Percentiles rank a stretch among this genome's conserved stretches.
These are phyloP conservation scores for Oryzias sinensis DNA, from an alignment of 2,797 vertebrate species.

Conservation along the genomic window DNA sequence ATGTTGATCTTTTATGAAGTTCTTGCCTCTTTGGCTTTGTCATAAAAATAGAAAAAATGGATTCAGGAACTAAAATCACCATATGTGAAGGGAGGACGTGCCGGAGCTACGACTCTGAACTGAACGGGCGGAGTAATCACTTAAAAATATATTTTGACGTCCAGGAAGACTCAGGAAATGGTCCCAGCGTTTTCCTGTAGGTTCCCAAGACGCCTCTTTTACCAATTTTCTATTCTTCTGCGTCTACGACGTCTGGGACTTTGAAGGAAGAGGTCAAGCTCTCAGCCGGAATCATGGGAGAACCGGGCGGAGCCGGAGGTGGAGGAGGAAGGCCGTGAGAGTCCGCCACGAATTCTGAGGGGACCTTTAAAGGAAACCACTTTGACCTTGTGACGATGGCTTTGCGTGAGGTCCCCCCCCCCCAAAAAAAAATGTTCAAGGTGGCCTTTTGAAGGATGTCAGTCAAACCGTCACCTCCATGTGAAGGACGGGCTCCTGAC, in stretches of 20 bases:
- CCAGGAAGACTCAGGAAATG: conserved; percentile 18
- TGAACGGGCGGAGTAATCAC: background rate
- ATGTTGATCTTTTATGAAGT: too few relatives aligned
- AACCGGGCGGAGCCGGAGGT: conserved; percentile 8
- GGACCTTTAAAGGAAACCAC: conserved; percentile 58
- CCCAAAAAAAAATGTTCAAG: conserved; percentile 28
- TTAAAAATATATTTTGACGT: background rate
- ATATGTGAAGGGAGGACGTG: background rate
- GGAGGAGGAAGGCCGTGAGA: conserved; percentile 54
- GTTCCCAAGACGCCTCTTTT: conserved; percentile 16
- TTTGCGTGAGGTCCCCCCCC: conserved; percentile 18
- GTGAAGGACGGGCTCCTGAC: conserved; percentile 25
- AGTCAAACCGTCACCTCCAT: conserved; percentile 8
- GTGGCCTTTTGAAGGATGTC: conserved; percentile 22
- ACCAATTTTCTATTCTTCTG: background rate
- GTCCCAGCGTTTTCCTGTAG: conserved; percentile 21
- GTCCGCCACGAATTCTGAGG: conserved; percentile 37
- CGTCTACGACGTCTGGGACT: conserved; percentile 5
- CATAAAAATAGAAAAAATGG: too few relatives aligned
- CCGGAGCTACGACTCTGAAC: background rate
- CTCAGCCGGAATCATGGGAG: conserved; percentile 3
- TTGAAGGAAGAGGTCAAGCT: conserved; percentile 21
- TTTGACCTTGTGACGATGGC: conserved; percentile 23
- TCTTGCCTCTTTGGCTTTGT: too few relatives aligned
- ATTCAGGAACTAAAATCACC: too few relatives aligned